Evolutionary conservation across 2,113 vertebrate species (phyloP), one percentile per base, ranked within the genome.

Genomic region (Platysternon megacephalum): DNA sequence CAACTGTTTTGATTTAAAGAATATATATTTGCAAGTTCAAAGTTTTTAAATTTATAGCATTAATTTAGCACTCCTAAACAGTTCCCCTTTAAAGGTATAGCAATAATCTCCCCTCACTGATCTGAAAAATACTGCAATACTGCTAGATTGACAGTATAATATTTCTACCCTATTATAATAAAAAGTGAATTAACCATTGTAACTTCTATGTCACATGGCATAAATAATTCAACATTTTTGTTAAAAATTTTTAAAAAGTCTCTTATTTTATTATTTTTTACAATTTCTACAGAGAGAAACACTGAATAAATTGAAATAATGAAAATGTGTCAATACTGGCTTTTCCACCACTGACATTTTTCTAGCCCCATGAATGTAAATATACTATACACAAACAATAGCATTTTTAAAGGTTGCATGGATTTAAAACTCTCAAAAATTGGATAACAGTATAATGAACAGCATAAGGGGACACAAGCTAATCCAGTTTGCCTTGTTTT

Each of bases 1-100:
- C 46, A 89, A 49, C 79, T 85, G 32, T 72, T 94, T 84, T 74
- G 21, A 86, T 65, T 81, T 32, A 32, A 61, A 61, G 29, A 14
- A 61, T 32, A 82, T 82, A 89, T n/a, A 32, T 88, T 86, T 88
- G 52, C 39, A 94, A 86, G n/a, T 85, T 84, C 55, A 5, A 1
- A 53, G 29, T 0, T 12, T 79, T 82, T 44, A 85, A 82, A 24
- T 72, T 19, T 44, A 16, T 28, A 39, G 26, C 6, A 6, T 6
- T 51, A 49, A 56, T 74, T 81, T 76, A 51, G 21, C 51, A 49
- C 82, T 89, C 61, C 85, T 22, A 56, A 84, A 21, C 11, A 80
- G 9, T 76, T 85, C 76, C 3, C 7, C 4, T 88, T 86, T 72
- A 0, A 1, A 17, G 68, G 24, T 22, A 46, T 78, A 88, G 16